Evolutionary conservation across 2,888 invertebrate genomes (phyloP), one percentile per base, ranked within the genome.

Genomic region (Cylindroiulus punctatus): DNA sequence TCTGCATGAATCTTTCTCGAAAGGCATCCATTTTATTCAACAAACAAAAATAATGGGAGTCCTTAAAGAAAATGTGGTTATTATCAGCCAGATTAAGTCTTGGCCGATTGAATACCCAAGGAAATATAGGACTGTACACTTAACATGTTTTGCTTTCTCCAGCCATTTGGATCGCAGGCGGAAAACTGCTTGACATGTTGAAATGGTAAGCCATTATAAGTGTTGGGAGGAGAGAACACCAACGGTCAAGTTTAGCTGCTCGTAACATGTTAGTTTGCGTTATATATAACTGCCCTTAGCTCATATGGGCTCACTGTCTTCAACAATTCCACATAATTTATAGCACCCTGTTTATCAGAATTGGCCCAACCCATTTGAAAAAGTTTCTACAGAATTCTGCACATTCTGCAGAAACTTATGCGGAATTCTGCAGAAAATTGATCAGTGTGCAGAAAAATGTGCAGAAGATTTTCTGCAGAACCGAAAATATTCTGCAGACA

Each of bases 21-120:
- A 76, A 65, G 26, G 30, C 76, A 76, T 76, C 76, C 30, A 76
- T 30, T 76, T 76, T 76, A 26, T 76, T 76, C 76, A 76, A 76
- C 76, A 76, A 76, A 76, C 76, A 76, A 76, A 76, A 76, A 76
- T 76, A 76, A 76, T 76, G 76, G 76, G 76, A 76, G 76, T 76
- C 30, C 76, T 76, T 76, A 76, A 76, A 65, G 17, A 65, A 65
- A 30, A 30, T 76, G 76, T 30, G 30, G 30, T 76, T 76, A 76
- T 76, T 76, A 76, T 76, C 76, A 76, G 76, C 17, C 76, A 30
- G 76, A 76, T 76, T 76, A 76, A 30, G 76, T 26, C 26, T 76
- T 76, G 76, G 76, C 76, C 26, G 10, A 76, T 76, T 76, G 76
- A 76, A 76, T 76, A 26, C 76, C 30, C 76, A 76, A 30, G 65